These are phyloP conservation scores for Thyatira batis DNA, from an alignment of 2,888 invertebrate genomes.

Conservation along the genomic window DNA sequence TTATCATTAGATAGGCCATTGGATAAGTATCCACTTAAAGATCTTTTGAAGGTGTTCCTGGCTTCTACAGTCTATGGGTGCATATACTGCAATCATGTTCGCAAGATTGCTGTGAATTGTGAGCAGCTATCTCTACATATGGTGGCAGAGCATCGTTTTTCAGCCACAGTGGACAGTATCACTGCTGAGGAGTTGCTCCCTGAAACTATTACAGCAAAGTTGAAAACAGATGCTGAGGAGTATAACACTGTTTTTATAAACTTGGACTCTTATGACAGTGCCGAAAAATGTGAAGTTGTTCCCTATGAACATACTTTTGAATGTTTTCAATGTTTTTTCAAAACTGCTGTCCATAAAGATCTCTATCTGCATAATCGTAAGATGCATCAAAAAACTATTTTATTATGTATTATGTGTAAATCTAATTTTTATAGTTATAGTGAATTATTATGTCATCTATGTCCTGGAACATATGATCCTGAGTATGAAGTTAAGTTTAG, in stretches of 20 bases:
- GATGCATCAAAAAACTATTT: conserved; percentile 91
- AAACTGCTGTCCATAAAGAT: conserved; percentile 90
- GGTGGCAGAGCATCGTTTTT: conserved; percentile 89
- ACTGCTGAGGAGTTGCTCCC: conserved; percentile 88
- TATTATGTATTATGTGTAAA: conserved; percentile 94
- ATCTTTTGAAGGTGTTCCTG: conserved; percentile 88
- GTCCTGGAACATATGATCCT: conserved; percentile 88
- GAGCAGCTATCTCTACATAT: conserved; percentile 90
- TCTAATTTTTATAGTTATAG: conserved; percentile 93
- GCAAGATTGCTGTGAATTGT: conserved; percentile 92
- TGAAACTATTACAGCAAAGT: conserved; percentile 86
- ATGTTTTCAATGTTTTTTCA: conserved; percentile 93
- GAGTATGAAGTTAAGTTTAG: conserved; percentile 87
- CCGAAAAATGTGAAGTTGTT: conserved; percentile 78
- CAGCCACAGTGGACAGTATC: conserved; percentile 89
- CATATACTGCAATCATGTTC: conserved; percentile 93
- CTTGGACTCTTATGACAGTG: conserved; percentile 86
- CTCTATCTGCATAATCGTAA: conserved; percentile 93
- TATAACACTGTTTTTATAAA: conserved; percentile 87
- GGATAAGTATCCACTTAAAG: conserved; percentile 88
- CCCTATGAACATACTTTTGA: conserved; percentile 88
- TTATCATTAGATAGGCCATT: conserved; percentile 88
- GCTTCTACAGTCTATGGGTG: conserved; percentile 86
- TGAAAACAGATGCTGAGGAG: conserved; percentile 84
- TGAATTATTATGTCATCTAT: conserved; percentile 92